Evolutionary conservation across 1,140 invertebrate species (phyloP), one percentile per base, ranked within the genome.

Genomic region (Lethrus apterus): DNA sequence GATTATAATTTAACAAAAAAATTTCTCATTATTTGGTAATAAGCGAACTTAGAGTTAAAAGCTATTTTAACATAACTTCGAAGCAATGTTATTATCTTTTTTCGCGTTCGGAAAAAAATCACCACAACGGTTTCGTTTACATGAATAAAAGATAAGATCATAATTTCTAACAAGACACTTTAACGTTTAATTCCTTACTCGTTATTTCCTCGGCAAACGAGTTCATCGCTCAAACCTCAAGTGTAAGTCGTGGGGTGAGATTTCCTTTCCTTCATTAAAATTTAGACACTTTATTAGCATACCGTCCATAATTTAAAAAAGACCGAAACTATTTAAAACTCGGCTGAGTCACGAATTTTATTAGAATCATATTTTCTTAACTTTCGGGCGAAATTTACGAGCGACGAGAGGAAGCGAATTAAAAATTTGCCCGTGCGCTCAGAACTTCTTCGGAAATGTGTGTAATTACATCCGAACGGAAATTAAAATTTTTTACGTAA

Each of bases 141-240:
- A 42, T 42, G 40, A 42, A 42, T 42, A 42, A 42, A 42, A 42
- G 40, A 42, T 42, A 42, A 42, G 40, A 42, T 24, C 40, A 42
- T 42, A 42, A 42, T 42, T 42, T 29, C 23, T n/a, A 29, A 29
- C 40, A 42, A 42, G 40, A 42, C 40, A 24, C 29, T 42, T 42
- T 42, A 42, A 17, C 40, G 40, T 42, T 42, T 42, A 42, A 42
- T 42, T 42, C 29, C 29, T 21, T 29, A 29, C 40, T 42, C 40
- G 40, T 42, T 42, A 42, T 38, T 38, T 18, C 35, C 35, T 13
- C 11, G 10, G 40, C 40, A 24, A 29, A 29, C 40, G 24, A 29
- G 40, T 24, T 42, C 40, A 29, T 29, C 21, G 40, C 24, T 29
- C 40, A 42, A 26, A 42, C 40, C 24, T 42, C 36, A 23, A 23